phyloP scores from a whole-genome alignment of 2,113 vertebrate genomes.

The Leiothrix lutea region DNA sequence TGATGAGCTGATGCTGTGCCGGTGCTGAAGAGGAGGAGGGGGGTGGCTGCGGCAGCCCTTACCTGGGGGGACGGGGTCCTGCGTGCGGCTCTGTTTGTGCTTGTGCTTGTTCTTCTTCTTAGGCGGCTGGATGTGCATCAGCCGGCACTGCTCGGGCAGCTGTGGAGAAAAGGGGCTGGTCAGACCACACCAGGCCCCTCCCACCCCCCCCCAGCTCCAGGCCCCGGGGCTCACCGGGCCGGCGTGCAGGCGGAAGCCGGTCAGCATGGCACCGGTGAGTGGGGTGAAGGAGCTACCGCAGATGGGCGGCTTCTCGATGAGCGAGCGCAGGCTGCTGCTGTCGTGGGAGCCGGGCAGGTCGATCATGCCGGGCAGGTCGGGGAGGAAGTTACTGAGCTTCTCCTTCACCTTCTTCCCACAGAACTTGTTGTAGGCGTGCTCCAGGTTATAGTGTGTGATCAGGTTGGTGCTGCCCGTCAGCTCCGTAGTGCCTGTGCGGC shows the following conservation, averaged over 20 bases:
- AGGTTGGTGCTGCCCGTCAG: slow-evolving; percentile 96
- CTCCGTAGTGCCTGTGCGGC: slow-evolving; percentile 83
- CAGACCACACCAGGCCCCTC: accelerated
- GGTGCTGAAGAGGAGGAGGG: accelerated
- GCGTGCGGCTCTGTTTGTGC: slow-evolving; percentile 91
- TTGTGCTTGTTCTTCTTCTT: slow-evolving; percentile 98
- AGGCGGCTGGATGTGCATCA: slow-evolving; percentile 97
- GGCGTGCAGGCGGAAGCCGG: slow-evolving; percentile 93
- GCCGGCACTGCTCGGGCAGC: slow-evolving; percentile 94
- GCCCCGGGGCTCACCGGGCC: slow-evolving; percentile 82
- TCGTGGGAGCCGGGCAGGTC: slow-evolving; percentile 93
- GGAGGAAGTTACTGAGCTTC: slow-evolving; percentile 97
- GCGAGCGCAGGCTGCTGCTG: slow-evolving; percentile 91
- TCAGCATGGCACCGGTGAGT: slow-evolving; percentile 90
- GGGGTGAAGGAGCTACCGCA: slow-evolving; percentile 93
- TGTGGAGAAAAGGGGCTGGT: slow-evolving; percentile 15
- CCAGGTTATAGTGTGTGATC: slow-evolving; percentile 95
- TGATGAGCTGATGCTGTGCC: accelerated
- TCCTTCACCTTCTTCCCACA: slow-evolving; percentile 98
- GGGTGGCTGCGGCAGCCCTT: accelerated
- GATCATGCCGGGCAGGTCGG: slow-evolving; percentile 97
- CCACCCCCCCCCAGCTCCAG: accelerated
- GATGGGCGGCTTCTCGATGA: slow-evolving; percentile 95
- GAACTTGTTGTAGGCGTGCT: slow-evolving; percentile 96
- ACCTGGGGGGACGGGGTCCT: slow-evolving; percentile 95